Percentiles rank a stretch among this genome's conserved stretches.
Conservation (phyloP, 2,113 vertebrate species). For the Xiphorhynchus elegans region DNA sequence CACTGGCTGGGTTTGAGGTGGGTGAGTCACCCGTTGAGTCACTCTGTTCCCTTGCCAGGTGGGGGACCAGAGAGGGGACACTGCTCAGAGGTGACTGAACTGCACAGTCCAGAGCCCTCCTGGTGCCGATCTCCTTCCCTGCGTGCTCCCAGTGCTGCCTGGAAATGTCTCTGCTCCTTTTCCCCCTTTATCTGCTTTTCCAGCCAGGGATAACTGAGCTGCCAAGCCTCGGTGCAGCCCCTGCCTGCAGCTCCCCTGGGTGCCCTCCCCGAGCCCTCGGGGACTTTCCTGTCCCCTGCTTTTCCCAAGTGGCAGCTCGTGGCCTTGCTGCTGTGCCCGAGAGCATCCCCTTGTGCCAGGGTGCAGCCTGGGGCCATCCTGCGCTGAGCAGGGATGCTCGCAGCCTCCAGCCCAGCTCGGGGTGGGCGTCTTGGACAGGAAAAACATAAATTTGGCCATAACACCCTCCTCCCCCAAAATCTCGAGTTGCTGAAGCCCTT, state of each 20-base stretch:
- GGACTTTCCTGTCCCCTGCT: fast-evolving
- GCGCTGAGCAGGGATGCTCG: not conserved
- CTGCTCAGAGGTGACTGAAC: not conserved
- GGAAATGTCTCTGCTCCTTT: not conserved
- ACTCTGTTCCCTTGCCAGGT: not conserved
- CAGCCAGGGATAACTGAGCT: not conserved
- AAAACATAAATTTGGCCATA: fast-evolving
- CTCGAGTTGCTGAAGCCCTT: fast-evolving
- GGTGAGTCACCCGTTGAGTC: conserved; percentile 8
- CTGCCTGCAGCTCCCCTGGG: not conserved
- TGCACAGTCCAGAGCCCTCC: fast-evolving
- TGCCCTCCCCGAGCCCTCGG: fast-evolving
- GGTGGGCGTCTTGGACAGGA: not conserved
- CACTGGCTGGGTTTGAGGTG: not conserved
- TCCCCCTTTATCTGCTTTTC: fast-evolving
- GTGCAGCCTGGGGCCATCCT: fast-evolving
- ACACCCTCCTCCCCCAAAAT: fast-evolving
- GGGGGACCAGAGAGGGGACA: not conserved
- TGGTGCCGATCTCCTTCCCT: not conserved
- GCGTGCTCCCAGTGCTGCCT: fast-evolving
- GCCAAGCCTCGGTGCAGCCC: fast-evolving
- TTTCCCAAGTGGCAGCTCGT: fast-evolving
- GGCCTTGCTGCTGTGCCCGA: fast-evolving
- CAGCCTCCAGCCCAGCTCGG: fast-evolving
- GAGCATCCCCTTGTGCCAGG: fast-evolving